Evolutionary conservation across 2,113 vertebrate genomes (phyloP), one percentile per base, ranked within the genome.

Genomic region (Amia ocellicauda): DNA sequence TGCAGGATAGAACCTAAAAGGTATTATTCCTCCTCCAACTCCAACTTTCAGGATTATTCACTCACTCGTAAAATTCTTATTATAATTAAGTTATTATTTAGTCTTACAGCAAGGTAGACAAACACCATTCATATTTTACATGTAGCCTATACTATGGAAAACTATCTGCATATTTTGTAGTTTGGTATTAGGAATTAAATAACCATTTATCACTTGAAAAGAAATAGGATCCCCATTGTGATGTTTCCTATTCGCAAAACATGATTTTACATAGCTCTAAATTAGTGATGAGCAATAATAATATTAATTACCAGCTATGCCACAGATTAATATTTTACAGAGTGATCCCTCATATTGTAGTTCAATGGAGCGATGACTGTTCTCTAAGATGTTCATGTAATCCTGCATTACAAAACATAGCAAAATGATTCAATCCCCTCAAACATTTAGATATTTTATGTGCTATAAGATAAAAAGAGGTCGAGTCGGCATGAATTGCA

Each of bases 401-500:
- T 53, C 51, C 24, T 53, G 20, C 14, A 23, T 47, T 17, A 16
- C 9, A 16, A 16, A 5, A 47, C 5, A 17, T 47, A 17, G n/a
- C 14, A 47, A 47, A 47, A 47, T 47, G 45, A 16, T 47, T 13
- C 45, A 47, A 47, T 16, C 10, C 45, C 45, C 7, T 17, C 45
- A 47, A 11, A 47, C 45, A 47, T 0, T 47, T 47, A 5, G n/a
- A 47, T 19, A 47, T 19, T 5, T 47, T 47, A 47, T 47, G n/a
- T 47, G n/a, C 16, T 47, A 17, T 17, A 47, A 47, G 7, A 17
- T 47, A 17, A 16, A 47, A 36, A 36, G 31, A 36, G 31, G 31
- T 36, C 31, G 78, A 60, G 73, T 69, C 74, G 59, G 63, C 63
- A 63, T 85, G 80, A 89, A 86, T 87, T 88, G 79, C 74, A 71